These are phyloP conservation scores for Triplophysa dalaica DNA, from an alignment of 2,113 vertebrate species.

Conservation along the genomic window DNA sequence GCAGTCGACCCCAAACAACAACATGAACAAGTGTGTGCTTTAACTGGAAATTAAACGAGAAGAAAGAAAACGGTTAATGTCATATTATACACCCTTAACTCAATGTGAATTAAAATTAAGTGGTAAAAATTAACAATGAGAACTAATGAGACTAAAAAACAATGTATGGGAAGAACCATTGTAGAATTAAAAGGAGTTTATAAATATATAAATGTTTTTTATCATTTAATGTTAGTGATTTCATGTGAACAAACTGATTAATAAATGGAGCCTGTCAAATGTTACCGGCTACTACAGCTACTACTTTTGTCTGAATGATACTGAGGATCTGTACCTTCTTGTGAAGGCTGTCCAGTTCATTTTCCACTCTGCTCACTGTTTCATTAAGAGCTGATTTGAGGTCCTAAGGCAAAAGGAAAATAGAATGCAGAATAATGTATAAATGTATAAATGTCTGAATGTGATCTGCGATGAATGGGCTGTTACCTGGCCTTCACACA, in stretches of 20 bases:
- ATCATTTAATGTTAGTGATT: no score
- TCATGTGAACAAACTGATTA: no score
- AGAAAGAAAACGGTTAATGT: neutral
- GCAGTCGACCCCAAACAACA: conserved; percentile 62
- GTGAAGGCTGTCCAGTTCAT: conserved; percentile 62
- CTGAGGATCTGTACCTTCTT: conserved; percentile 55
- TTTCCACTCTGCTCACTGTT: conserved; percentile 60
- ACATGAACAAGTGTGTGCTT: conserved; percentile 66
- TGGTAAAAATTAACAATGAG: no score
- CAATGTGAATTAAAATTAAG: no score
- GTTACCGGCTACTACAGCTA: no score
- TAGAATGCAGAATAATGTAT: neutral
- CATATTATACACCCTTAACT: neutral
- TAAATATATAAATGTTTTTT: no score
- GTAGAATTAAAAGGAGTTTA: no score
- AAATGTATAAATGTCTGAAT: no score
- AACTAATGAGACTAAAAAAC: no score
- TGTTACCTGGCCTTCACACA: conserved; percentile 67
- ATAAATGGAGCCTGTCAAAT: no score
- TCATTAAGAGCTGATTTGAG: conserved; percentile 49
- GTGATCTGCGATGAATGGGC: neutral
- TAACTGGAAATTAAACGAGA: conserved; percentile 67
- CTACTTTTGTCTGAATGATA: neutral
- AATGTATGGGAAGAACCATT: no score
- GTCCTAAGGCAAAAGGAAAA: conserved; percentile 54